Conservation (phyloP, 2,797 vertebrate species). For the Poeciliopsis presidionis region DNA sequence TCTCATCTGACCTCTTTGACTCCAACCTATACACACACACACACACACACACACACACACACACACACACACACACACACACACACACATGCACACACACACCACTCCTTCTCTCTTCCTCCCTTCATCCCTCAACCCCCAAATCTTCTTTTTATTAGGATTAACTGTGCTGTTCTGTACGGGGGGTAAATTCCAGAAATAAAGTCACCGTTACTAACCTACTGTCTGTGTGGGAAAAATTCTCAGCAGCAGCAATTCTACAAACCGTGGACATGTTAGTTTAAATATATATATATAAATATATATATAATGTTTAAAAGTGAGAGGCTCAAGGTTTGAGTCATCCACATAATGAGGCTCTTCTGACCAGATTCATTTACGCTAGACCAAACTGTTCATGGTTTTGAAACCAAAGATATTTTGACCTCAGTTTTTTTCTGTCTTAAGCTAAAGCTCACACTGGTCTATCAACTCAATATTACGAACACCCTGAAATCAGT, state of each 20-base stretch:
- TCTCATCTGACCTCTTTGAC: slow-evolving; percentile 11
- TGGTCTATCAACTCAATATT: neutral
- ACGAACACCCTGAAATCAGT: neutral
- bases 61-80: neutral
- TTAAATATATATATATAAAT: neutral
- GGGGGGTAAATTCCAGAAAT: slow-evolving; percentile 69
- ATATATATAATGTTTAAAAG: neutral
- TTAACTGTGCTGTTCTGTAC: slow-evolving; percentile 62
- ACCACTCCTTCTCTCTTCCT: neutral
- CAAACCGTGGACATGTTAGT: slow-evolving; percentile 9
- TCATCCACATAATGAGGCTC: neutral
- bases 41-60: neutral
- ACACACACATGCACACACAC: neutral
- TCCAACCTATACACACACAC: neutral
- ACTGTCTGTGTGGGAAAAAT: slow-evolving; percentile 63
- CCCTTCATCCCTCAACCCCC: neutral
- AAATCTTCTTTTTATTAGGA: slow-evolving; percentile 60
- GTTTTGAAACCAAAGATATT: neutral
- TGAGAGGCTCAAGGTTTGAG: neutral
- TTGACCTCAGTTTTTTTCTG: neutral
- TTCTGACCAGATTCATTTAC: neutral
- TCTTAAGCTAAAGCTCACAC: neutral
- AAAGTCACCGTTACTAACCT: slow-evolving; percentile 61
- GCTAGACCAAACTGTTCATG: neutral
- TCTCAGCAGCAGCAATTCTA: slow-evolving; percentile 9